Percentiles rank a stretch among this genome's conserved stretches.
phyloP scores from a whole-genome alignment of 53 echinoderm and acorn worm genomes.

The Patiria pectinifera region DNA sequence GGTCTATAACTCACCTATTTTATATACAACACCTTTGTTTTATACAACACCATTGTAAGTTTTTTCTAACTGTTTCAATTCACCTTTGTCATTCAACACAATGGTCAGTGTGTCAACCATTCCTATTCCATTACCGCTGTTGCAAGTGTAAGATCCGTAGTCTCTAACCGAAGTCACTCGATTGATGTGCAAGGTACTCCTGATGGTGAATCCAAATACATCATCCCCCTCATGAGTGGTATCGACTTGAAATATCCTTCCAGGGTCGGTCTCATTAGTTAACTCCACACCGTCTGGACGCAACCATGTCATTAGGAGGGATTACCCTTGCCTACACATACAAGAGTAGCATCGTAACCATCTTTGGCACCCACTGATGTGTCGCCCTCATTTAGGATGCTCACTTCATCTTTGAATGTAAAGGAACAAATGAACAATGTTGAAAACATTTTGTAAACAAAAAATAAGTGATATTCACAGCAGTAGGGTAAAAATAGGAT shows the following conservation, averaged over 20 bases:
- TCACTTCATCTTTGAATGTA: not conserved
- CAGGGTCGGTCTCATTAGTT: not conserved
- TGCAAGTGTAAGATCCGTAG: not conserved
- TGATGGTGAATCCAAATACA: conserved; percentile 5
- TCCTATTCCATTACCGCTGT: conserved; percentile 21
- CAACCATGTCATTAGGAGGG: not conserved
- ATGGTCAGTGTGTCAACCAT: not conserved
- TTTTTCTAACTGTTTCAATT: not conserved
- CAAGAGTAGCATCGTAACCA: not conserved
- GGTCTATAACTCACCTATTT: not conserved
- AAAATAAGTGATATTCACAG: not conserved
- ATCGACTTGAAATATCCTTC: not conserved
- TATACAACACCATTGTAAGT: not conserved
- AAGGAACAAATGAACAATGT: not conserved
- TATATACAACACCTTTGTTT: too few species aligned
- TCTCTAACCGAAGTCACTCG: not conserved
- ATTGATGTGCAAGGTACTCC: not conserved
- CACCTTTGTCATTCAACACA: not conserved
- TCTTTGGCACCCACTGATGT: not conserved
- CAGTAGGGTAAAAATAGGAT: not conserved
- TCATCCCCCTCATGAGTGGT: not conserved
- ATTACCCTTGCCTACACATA: not conserved
- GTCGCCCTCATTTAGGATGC: not conserved
- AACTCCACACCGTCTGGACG: not conserved
- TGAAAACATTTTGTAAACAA: not conserved